phyloP scores from a whole-genome alignment of 2,888 invertebrate genomes.

The Watsonalla cultraria region DNA sequence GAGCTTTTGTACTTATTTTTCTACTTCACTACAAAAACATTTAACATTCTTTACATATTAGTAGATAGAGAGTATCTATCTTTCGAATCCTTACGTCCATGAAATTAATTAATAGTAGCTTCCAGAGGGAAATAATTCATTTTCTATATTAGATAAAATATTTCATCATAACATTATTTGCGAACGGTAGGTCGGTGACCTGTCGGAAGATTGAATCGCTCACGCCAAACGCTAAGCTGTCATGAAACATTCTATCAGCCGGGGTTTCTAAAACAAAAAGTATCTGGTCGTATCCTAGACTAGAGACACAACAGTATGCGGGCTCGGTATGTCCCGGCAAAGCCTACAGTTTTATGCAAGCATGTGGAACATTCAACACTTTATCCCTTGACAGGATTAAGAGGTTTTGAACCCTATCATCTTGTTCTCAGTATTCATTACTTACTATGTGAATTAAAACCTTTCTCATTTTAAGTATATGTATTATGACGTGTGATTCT shows the following conservation, averaged over 20 bases:
- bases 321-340: constrained; percentile 4
- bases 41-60: too few relatives aligned
- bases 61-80: too few relatives aligned
- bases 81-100: not conserved
- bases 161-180: constrained; percentile 20
- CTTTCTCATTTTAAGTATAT: not conserved
- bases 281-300: not conserved
- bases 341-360: not conserved
- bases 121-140: not conserved
- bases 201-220: constrained; percentile 23
- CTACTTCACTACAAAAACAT: too few relatives aligned
- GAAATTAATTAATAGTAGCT: not conserved
- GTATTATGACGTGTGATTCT: not conserved
- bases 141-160: constrained; percentile 3
- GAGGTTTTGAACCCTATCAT: not conserved
- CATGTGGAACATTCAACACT: not conserved
- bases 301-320: constrained; percentile 1
- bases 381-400: not conserved
- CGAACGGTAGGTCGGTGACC: constrained; percentile 22
- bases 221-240: constrained; percentile 1
- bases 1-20: too few relatives aligned
- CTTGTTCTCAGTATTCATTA: too few relatives aligned
- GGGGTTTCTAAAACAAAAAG: not conserved
- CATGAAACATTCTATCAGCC: not conserved
- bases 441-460: not conserved